Evolutionary conservation across 2,113 vertebrate species (phyloP).

Genomic region (Delphinapterus leucas): DNA sequence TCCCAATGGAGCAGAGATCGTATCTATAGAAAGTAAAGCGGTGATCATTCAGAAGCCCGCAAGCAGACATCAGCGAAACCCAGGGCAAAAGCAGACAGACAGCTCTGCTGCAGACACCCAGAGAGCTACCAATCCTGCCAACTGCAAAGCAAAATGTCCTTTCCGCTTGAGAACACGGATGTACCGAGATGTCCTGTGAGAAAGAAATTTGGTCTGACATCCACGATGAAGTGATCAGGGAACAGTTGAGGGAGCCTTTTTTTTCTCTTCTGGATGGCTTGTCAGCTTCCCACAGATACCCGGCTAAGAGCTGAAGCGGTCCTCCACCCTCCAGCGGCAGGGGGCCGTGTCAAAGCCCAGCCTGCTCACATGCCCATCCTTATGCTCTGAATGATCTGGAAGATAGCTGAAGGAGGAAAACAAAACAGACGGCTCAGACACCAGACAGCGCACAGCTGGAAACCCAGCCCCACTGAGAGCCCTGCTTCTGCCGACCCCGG

Average conservation of each 20-base stretch:
- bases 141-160: constrained; percentile 81
- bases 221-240: constrained; percentile 57
- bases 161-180: constrained; percentile 77
- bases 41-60: constrained; percentile 26
- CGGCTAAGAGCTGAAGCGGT: constrained; percentile 28
- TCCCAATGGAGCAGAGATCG: constrained; percentile 63
- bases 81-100: constrained; percentile 33
- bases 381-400: constrained; percentile 94
- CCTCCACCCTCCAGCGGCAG: constrained; percentile 32
- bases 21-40: constrained; percentile 54
- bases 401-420: constrained; percentile 85
- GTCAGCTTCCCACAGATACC: constrained; percentile 44
- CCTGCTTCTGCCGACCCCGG: not conserved
- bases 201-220: constrained; percentile 52
- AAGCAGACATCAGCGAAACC: constrained; percentile 59
- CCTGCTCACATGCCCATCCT: constrained; percentile 90
- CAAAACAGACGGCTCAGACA: constrained; percentile 36
- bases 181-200: constrained; percentile 58
- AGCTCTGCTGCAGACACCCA: not conserved
- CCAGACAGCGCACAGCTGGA: constrained; percentile 2
- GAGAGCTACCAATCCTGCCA: constrained; percentile 71
- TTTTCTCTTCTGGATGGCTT: not conserved
- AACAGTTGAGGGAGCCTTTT: not conserved
- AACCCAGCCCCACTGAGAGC: not conserved
- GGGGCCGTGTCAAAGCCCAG: constrained; percentile 14